phyloP scores from a whole-genome alignment of 2,113 vertebrate genomes.

The Anoura caudifer region DNA sequence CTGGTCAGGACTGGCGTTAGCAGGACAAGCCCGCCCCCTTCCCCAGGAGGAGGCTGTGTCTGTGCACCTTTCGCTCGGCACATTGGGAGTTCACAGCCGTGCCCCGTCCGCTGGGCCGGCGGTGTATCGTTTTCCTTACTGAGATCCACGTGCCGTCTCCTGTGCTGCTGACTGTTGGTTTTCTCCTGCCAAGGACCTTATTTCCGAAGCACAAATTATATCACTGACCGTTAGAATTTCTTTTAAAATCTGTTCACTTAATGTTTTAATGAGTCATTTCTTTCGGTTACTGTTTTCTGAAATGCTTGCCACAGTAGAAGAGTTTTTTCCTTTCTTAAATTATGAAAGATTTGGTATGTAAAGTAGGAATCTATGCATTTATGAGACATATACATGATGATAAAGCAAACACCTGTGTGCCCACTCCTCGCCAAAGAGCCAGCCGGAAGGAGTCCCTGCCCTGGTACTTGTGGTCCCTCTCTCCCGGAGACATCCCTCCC shows the following conservation, averaged over 20 bases:
- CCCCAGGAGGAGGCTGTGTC: background rate
- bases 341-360: background rate
- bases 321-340: background rate
- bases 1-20: accelerated
- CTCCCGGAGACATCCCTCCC: background rate
- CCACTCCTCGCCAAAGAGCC: background rate
- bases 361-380: background rate
- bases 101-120: too few species aligned
- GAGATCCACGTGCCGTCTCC: accelerated
- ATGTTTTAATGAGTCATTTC: background rate
- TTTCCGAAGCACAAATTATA: background rate
- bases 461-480: too few species aligned
- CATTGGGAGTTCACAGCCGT: background rate
- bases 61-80: background rate
- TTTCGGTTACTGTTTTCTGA: background rate
- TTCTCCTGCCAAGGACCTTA: background rate
- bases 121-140: background rate
- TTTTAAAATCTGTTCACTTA: background rate
- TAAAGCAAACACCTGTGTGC: background rate
- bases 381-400: background rate
- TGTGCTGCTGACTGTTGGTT: background rate
- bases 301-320: background rate
- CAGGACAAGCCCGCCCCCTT: background rate
- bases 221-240: background rate
- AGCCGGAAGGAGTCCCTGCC: too few species aligned